Evolutionary conservation across 2,888 invertebrate genomes (phyloP), one percentile per base, ranked within the genome.

Genomic region (Abscondita cerata): DNA sequence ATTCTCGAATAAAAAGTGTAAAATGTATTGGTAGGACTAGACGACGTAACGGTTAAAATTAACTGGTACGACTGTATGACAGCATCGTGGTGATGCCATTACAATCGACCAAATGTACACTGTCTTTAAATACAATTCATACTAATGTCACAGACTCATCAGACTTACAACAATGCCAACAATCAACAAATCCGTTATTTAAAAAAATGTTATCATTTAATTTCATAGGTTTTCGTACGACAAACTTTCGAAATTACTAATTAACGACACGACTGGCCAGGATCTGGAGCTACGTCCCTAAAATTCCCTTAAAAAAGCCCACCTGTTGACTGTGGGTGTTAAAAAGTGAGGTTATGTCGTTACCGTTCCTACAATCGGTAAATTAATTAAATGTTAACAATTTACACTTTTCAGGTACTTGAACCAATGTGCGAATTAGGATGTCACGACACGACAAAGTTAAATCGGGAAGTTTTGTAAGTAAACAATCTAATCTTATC

Each of bases 371-470:
- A 33, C 16, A 25, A 5, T 38, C 8, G n/a, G n/a, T n/a, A n/a
- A n/a, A 5, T 47, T 40, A 31, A 13, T 31, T 11, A 19, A 18
- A n/a, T 52, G 25, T 52, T 38, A 20, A 36, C 12, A 13, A 18
- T 11, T 62, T 62, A 63, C 59, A 54, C 55, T 59, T 52, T 44
- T 8, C 20, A 9, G 20, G 12, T 41, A 3, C 51, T 47, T 16
- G 19, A 41, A 41, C 48, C 54, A 59, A 63, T 63, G 63, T 47
- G 33, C 16, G 52, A 51, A 6, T 46, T 77, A 84, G 80, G 75
- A 86, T 86, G 85, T 85, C 86, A 72, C 84, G 86, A 76, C 84
- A 86, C 78, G 86, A 86, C 79, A 86, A 86, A 81, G 83, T 83
- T 61, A 87, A 86, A 76, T 86, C 86, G 66, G 86, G 79, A 65